These are phyloP conservation scores for Drosophila takahashii DNA, from an alignment of 1,140 invertebrate genomes.

Conservation along the genomic window DNA sequence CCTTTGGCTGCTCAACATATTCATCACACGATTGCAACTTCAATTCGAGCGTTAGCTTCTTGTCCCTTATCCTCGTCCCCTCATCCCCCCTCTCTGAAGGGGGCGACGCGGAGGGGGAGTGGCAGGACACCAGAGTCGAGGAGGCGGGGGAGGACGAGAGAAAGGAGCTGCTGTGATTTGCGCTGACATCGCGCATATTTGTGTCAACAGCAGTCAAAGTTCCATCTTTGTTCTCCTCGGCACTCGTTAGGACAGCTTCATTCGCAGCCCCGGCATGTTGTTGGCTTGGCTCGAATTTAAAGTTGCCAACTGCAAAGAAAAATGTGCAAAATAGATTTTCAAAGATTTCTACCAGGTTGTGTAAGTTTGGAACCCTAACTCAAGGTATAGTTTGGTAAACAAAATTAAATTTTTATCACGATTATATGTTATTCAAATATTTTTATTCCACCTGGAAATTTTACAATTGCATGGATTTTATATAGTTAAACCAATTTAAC, in stretches of 20 bases:
- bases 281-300: conserved; percentile 54
- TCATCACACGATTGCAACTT: conserved; percentile 65
- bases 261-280: conserved; percentile 19
- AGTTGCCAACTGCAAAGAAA: conserved; percentile 37
- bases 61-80: conserved; percentile 26
- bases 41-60: conserved; percentile 60
- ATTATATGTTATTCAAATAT: no score
- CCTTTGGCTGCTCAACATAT: conserved; percentile 63
- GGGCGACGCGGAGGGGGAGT: conserved; percentile 4
- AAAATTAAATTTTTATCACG: no score
- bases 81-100: conserved; percentile 15
- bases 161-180: conserved; percentile 55
- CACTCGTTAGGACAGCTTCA: conserved; percentile 53
- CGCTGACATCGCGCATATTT: conserved; percentile 80
- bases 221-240: conserved; percentile 44
- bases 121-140: conserved; percentile 10
- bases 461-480: no score
- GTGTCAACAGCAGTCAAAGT: conserved; percentile 71
- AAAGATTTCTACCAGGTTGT: background rate
- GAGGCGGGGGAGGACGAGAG: conserved; percentile 20
- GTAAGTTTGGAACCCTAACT: background rate
- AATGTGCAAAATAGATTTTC: background rate
- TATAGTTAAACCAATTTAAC: no score
- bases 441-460: no score
- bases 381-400: no score